Percentiles rank a stretch among this genome's conserved stretches.
phyloP scores from a whole-genome alignment of 30 jellyfish, hydroid and myxozoan species.

The Aurelia sp. region DNA sequence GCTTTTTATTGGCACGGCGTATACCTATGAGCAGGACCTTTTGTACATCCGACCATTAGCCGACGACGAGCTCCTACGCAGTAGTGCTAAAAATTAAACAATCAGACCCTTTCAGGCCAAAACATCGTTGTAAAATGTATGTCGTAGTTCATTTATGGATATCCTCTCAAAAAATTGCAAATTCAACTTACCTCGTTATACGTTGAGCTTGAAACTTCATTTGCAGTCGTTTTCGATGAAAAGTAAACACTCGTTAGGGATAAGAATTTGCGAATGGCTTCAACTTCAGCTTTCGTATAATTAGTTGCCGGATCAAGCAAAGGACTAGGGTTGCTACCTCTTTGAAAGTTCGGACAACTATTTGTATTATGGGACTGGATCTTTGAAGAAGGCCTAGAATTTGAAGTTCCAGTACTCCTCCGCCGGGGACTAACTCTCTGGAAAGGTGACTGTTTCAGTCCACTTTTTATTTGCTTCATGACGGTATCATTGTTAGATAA shows the following conservation, averaged over 20 bases:
- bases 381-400: slow-evolving; percentile 8
- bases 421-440: slow-evolving; percentile 51
- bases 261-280: slow-evolving; percentile 72
- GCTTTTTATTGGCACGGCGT: no score
- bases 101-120: no score
- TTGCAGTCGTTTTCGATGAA: slow-evolving; percentile 21
- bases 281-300: slow-evolving; percentile 68
- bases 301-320: slow-evolving; percentile 19
- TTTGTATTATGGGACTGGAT: slow-evolving; percentile 17
- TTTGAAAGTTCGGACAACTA: slow-evolving; percentile 76
- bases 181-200: slow-evolving; percentile 29
- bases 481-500: slow-evolving; percentile 54
- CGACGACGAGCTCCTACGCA: no score
- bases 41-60: no score
- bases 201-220: background rate
- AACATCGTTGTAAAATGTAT: no score
- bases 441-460: slow-evolving; percentile 39
- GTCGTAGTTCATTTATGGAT: no score
- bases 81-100: no score
- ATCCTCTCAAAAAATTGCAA: no score
- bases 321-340: slow-evolving; percentile 12
- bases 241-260: slow-evolving; percentile 75
- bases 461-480: background rate
- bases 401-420: slow-evolving; percentile 67
- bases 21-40: no score